phyloP scores from a whole-genome alignment of 2,888 invertebrate genomes.

The Aporophyla lueneburgensis region DNA sequence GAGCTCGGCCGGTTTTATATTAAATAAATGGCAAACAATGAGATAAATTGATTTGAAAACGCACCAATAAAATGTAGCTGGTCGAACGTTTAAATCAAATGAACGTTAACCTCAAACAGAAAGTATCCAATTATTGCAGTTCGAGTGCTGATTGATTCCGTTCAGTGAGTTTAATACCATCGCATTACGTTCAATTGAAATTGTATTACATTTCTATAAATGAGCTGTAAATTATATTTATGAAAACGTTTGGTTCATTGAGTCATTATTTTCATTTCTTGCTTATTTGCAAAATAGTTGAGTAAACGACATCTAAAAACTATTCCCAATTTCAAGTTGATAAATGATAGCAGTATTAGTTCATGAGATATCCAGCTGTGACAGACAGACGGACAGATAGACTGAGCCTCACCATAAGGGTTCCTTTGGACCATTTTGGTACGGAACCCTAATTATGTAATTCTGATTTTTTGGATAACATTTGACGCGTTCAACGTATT shows the following conservation, averaged over 20 bases:
- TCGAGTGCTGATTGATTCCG: slow-evolving; percentile 1
- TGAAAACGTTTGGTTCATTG: neutral
- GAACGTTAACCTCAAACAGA: neutral
- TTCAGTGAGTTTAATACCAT: neutral
- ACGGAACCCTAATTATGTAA: no score
- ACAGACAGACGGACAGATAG: no score
- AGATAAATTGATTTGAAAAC: neutral
- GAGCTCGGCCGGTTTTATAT: neutral
- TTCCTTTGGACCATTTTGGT: no score
- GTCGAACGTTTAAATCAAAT: neutral
- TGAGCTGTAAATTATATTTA: neutral
- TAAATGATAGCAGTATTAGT: no score
- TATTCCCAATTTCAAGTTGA: no score
- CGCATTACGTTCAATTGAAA: neutral
- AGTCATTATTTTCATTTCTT: neutral
- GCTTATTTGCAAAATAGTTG: no score
- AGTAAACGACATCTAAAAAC: no score
- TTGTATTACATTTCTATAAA: neutral
- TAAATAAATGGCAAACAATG: neutral
- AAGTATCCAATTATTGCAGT: neutral
- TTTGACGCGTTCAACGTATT: no score
- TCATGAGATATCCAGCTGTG: no score
- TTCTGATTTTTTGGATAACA: no score
- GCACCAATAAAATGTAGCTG: neutral
- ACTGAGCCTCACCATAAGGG: no score